phyloP scores from a whole-genome alignment of 2,113 vertebrate species.

The Peromyscus californicus region DNA sequence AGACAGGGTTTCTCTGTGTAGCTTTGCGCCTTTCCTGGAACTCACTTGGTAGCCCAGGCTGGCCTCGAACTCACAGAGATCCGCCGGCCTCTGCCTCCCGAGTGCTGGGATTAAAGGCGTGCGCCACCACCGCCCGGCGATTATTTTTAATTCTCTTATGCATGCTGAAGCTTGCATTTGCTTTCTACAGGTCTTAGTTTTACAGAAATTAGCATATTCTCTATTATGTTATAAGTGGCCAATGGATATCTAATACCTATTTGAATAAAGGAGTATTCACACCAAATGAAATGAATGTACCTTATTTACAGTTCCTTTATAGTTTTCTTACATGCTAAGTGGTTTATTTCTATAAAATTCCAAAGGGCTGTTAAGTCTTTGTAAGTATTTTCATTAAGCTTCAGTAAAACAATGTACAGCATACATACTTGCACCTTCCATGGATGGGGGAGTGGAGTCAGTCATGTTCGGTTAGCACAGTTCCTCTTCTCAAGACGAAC shows the following conservation, averaged over 20 bases:
- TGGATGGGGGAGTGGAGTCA: background rate
- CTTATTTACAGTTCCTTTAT: background rate
- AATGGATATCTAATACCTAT: background rate
- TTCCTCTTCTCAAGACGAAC: background rate
- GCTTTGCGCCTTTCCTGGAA: no score
- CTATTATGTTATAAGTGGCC: background rate
- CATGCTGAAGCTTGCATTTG: background rate
- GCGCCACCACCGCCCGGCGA: no score
- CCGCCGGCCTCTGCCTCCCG: no score
- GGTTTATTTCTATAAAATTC: background rate
- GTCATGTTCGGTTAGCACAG: background rate
- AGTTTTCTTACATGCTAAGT: background rate
- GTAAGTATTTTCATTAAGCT: background rate
- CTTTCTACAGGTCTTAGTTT: background rate
- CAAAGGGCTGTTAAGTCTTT: background rate
- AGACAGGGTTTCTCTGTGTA: no score
- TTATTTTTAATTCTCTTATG: background rate
- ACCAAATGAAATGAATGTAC: background rate
- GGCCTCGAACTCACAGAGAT: no score
- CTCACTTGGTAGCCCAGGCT: no score
- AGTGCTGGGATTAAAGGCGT: no score
- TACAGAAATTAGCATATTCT: background rate
- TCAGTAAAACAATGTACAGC: background rate
- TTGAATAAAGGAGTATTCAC: background rate
- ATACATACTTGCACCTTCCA: accelerated